Evolutionary conservation across 2,113 vertebrate genomes (phyloP).

Genomic region (Serilophus lunatus): DNA sequence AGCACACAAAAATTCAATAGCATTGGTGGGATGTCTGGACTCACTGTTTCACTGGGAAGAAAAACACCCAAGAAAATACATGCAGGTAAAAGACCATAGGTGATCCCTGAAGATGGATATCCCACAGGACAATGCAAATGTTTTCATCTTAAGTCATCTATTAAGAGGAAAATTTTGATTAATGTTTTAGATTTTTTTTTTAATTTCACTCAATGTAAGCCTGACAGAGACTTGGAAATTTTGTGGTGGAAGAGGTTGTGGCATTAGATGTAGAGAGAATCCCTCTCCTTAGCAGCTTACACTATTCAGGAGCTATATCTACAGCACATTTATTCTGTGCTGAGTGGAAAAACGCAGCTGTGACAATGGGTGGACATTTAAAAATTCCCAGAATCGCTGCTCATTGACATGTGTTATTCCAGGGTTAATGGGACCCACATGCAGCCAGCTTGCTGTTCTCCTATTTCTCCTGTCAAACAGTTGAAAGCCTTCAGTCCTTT

Average conservation of each 20-base stretch:
- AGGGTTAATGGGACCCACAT: conserved; percentile 64
- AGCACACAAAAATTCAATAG: conserved; percentile 25
- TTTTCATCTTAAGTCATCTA: not conserved
- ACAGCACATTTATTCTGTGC: not conserved
- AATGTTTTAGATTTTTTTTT: not conserved
- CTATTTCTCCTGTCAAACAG: not conserved
- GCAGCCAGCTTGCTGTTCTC: not conserved
- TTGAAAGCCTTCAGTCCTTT: not conserved
- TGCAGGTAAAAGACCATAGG: not conserved
- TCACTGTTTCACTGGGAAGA: not conserved
- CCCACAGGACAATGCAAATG: not conserved
- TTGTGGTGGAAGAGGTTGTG: not conserved
- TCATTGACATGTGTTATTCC: conserved; percentile 30
- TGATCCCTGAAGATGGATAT: not conserved
- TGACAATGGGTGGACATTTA: not conserved
- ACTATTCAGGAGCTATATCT: not conserved
- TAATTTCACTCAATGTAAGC: not conserved
- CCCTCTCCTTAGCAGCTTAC: not conserved
- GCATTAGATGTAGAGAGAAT: not conserved
- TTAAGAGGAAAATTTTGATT: not conserved
- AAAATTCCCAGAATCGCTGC: not conserved
- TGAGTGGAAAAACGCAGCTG: not conserved
- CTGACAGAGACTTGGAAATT: not conserved
- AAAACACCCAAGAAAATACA: not conserved
- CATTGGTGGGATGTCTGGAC: not conserved